Percentiles rank a stretch among this genome's conserved stretches.
Conservation (phyloP, 2,888 invertebrate species). For the Epinotia brunnichana region DNA sequence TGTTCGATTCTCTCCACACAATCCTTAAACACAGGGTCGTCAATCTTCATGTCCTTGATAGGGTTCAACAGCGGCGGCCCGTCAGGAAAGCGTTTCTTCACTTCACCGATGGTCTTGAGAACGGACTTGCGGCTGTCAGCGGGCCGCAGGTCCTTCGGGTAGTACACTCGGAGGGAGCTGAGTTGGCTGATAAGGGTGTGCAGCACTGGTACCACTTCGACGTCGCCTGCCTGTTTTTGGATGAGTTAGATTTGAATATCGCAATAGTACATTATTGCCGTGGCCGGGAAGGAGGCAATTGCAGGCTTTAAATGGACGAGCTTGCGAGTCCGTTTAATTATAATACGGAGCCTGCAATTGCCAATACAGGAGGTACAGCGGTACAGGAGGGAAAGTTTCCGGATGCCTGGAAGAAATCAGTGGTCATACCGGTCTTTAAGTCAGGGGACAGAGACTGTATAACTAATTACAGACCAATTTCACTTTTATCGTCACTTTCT, state of each 20-base stretch:
- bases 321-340: no score
- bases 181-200: conserved; percentile 92
- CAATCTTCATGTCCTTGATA: conserved; percentile 97
- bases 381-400: no score
- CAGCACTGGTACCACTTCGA: conserved; percentile 94
- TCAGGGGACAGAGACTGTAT: no score
- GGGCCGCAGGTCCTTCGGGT: conserved; percentile 94
- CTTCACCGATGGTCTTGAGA: conserved; percentile 92
- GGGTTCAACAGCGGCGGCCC: conserved; percentile 96
- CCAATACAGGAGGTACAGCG: no score
- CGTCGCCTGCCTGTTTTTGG: conserved; percentile 87
- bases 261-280: no score
- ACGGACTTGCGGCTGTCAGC: conserved; percentile 93
- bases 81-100: conserved; percentile 93
- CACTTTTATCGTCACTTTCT: no score
- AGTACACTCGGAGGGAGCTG: conserved; percentile 94
- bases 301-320: no score
- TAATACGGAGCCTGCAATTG: no score
- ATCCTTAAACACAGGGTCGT: conserved; percentile 90
- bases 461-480: no score
- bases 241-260: background rate
- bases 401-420: no score
- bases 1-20: conserved; percentile 92
- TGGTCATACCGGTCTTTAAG: no score
- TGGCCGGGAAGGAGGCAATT: no score